phyloP scores from a whole-genome alignment of 2,113 vertebrate species.

The Pseudopodoces humilis region DNA sequence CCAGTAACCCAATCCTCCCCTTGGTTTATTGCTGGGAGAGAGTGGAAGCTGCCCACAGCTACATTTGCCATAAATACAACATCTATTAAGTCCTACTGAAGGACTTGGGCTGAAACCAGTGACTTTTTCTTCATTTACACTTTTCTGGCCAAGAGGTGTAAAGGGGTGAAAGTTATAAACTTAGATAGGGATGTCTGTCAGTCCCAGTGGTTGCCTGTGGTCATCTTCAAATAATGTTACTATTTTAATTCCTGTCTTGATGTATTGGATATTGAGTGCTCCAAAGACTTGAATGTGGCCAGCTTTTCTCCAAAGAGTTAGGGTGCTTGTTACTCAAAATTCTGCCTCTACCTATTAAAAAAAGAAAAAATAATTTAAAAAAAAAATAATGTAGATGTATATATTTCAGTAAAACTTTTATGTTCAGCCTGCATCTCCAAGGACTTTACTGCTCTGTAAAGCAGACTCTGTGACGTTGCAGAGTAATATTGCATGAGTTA shows the following conservation, averaged over 20 bases:
- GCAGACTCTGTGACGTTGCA: background rate
- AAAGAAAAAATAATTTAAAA: too few relatives aligned
- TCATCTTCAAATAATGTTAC: background rate
- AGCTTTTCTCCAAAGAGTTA: background rate
- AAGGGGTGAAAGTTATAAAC: background rate
- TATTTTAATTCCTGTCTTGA: background rate
- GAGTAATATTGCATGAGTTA: background rate
- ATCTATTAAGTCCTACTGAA: background rate
- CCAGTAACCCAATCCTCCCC: background rate
- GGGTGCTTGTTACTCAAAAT: background rate
- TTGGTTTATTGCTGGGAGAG: background rate
- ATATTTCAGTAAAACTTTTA: background rate
- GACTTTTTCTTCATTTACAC: background rate
- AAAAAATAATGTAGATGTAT: accelerated
- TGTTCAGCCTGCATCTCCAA: background rate
- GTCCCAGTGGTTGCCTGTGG: background rate
- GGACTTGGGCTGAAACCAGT: background rate
- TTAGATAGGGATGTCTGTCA: background rate
- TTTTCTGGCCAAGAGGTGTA: background rate
- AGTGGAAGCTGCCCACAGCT: background rate
- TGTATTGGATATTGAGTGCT: background rate
- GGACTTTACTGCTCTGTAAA: background rate
- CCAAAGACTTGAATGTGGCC: background rate
- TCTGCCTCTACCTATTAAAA: background rate
- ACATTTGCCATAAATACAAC: background rate